Evolutionary conservation across 2,113 vertebrate species (phyloP).

Genomic region (Hippocampus guttulatus): DNA sequence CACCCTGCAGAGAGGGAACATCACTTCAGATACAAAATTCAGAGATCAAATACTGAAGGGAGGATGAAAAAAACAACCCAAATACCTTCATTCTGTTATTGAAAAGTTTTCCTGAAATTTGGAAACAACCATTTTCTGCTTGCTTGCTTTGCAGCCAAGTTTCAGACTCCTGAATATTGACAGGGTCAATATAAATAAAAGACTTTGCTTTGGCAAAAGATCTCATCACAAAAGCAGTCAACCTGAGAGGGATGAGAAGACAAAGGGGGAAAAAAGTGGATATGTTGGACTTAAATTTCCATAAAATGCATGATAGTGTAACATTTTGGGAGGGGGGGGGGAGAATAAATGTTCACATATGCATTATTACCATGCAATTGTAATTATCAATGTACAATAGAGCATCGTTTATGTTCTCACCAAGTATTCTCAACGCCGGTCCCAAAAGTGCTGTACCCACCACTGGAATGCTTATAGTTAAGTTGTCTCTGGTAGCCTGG

Average conservation of each 20-base stretch:
- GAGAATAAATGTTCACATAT: too few species aligned
- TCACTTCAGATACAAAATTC: neutral
- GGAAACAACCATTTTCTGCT: constrained; percentile 73
- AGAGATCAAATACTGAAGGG: neutral
- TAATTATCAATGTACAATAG: neutral
- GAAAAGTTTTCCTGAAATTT: constrained; percentile 69
- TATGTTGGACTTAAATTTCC: too few species aligned
- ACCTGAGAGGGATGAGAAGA: constrained; percentile 55
- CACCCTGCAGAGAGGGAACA: constrained; percentile 63
- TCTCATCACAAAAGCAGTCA: constrained; percentile 78
- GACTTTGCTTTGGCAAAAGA: constrained; percentile 67
- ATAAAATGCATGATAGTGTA: neutral
- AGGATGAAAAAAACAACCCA: too few species aligned
- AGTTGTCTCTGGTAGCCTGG: constrained; percentile 85
- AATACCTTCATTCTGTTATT: constrained; percentile 77
- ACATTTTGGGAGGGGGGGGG: neutral
- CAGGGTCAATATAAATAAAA: constrained; percentile 66
- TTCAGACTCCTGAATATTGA: constrained; percentile 38
- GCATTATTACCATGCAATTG: neutral
- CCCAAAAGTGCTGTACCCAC: constrained; percentile 85
- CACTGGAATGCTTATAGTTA: constrained; percentile 74
- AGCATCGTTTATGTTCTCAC: constrained; percentile 63
- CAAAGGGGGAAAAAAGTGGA: neutral
- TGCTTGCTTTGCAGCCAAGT: constrained; percentile 70
- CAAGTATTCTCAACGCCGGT: constrained; percentile 78